Base-by-base conservation (phyloP, 2,797 vertebrate species). In the Squalus acanthias region DNA sequence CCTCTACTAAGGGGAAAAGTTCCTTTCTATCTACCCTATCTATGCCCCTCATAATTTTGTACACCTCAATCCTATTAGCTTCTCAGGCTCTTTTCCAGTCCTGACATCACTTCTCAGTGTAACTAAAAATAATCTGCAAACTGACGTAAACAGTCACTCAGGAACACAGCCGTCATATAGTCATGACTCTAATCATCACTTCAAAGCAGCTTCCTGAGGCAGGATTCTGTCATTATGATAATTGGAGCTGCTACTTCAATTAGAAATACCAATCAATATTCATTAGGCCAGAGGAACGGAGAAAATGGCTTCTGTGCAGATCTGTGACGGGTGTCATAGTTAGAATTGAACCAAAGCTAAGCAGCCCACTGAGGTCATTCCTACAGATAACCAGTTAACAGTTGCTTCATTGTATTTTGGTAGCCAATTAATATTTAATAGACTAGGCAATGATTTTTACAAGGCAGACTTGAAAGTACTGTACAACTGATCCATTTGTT, bases 261-360 rank as follows among this genome's bases (percentile, higher is more conserved):
- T 93, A 93, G 63, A 67, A 93, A 46, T 93, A 93, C 63, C 91
- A 69, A 93, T 93, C 91, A 93, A 93, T 93, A 93, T 93, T 93
- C 91, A 69, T 93, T 69, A 93, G 91, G 63, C 91, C 91, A 67
- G 65, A 69, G 12, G 63, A 39, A 93, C 39, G 63, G n/a, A 93
- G 63, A 93, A 93, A 93, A 93, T 93, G n/a, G 63, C 63, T 93
- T 69, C 63, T 93, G n/a, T 93, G 91, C 65, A 69, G 17, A 93
- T 93, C 91, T 93, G 91, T 39, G n/a, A 93, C 39, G 91, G 91
- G 65, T 93, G 65, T 67, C 39, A 69, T 93, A 46, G n/a, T 93
- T 93, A 91, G 88, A 65, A 91, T n/a, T 63, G 88, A 91, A 91
- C 88, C 88, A 65, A n/a, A 91, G 88, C 65, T 93, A 69, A 67